Evolutionary conservation across 2,113 vertebrate genomes (phyloP), one percentile per base, ranked within the genome.

Genomic region (Anhinga anhinga): DNA sequence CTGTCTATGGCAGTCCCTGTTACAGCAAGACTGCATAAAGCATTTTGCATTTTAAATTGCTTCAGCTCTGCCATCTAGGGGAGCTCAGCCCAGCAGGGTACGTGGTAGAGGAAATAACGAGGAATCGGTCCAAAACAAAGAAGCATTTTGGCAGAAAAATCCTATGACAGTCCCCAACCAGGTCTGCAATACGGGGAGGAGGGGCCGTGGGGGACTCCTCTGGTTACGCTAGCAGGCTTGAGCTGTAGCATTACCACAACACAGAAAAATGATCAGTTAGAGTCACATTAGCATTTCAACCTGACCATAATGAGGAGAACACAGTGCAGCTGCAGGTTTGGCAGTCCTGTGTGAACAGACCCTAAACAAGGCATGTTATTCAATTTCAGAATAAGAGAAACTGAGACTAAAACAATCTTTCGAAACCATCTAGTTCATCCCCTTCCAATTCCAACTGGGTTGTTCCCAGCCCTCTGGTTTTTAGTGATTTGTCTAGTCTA

Each of bases 11-110:
- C 69, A 58, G 63, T 22, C 72, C 50, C 14, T 44, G 15, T 50
- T 59, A 27, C 63, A 63, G 80, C 77, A 71, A 52, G 80, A 56
- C 94, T 40, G n/a, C 34, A 14, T 34, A 30, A 63, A 91, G 44
- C 56, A 22, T 84, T 92, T 72, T 81, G 70, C 72, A 93, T 84
- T 93, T 79, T 80, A 89, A 82, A 85, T 97, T 72, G 56, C 83
- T 96, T 88, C 88, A 82, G 88, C 80, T 91, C 88, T 96, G 86
- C 92, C 94, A 95, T 95, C 78, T 92, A 94, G 91, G 95, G 88
- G 86, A 95, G 59, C 83, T 94, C 77, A 89, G 91, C 80, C 86
- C 95, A 84, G 82, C 34, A 67, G 82, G 88, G 82, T 90, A 71
- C 0, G 0, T 45, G 65, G 47, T 40, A 11, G 63, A 74, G 56